These are phyloP conservation scores for Eleginops maclovinus DNA, from an alignment of 2,113 vertebrate genomes.

Conservation along the genomic window DNA sequence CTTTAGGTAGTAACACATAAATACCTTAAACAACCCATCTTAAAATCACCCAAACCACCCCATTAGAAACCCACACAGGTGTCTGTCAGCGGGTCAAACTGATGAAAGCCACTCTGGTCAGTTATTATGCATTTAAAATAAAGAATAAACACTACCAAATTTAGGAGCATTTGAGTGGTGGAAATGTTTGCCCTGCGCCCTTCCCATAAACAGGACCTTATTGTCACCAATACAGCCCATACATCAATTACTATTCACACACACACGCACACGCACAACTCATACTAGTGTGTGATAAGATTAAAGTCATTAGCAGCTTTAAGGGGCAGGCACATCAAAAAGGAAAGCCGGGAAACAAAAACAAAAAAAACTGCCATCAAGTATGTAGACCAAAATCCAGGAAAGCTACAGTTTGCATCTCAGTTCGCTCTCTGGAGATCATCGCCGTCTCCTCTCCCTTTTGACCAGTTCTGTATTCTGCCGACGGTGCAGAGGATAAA, in stretches of 20 bases:
- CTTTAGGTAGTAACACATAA: too few relatives aligned
- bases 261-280: conserved; percentile 50
- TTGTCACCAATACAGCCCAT: conserved; percentile 64
- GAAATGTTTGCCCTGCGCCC: neutral
- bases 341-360: conserved; percentile 48
- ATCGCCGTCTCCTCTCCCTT: conserved; percentile 16
- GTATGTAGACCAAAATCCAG: conserved; percentile 57
- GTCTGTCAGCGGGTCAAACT: conserved; percentile 16
- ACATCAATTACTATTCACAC: conserved; percentile 61
- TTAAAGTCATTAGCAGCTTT: conserved; percentile 82
- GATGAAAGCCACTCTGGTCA: conserved; percentile 17
- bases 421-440: conserved; percentile 10
- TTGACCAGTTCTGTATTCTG: conserved; percentile 19
- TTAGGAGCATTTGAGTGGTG: conserved; percentile 22
- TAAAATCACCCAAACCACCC: too few relatives aligned
- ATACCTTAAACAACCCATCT: too few relatives aligned
- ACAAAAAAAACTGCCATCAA: conserved; percentile 50
- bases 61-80: conserved; percentile 8
- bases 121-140: conserved; percentile 1
- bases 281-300: conserved; percentile 69
- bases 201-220: conserved; percentile 64
- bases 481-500: conserved; percentile 2
- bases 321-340: conserved; percentile 78
- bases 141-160: neutral
- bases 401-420: conserved; percentile 39